phyloP scores from a whole-genome alignment of 2,113 vertebrate genomes.

The Albula goreensis region DNA sequence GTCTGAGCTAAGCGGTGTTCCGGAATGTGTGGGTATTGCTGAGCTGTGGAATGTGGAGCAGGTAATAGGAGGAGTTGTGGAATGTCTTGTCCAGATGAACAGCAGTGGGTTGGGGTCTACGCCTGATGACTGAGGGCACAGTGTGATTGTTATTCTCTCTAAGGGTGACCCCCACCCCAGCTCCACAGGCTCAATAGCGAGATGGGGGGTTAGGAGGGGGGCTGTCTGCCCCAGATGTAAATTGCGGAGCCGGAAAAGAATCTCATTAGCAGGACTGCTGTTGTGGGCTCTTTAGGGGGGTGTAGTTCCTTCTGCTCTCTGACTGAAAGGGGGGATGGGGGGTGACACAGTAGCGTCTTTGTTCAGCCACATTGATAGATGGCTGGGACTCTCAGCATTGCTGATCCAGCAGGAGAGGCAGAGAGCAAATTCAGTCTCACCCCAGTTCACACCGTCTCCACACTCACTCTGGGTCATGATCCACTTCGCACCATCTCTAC shows the following conservation, averaged over 20 bases:
- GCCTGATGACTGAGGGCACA: slow-evolving; percentile 58
- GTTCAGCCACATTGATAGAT: slow-evolving; percentile 67
- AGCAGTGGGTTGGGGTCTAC: slow-evolving; percentile 68
- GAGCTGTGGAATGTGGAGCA: slow-evolving; percentile 2
- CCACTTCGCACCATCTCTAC: slow-evolving; percentile 28
- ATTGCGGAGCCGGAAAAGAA: slow-evolving; percentile 81
- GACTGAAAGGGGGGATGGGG: slow-evolving; percentile 53
- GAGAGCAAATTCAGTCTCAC: background rate
- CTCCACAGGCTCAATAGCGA: slow-evolving; percentile 72
- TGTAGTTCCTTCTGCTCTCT: slow-evolving; percentile 64
- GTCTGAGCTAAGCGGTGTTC: slow-evolving; percentile 32
- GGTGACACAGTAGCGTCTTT: slow-evolving; percentile 75
- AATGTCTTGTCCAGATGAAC: slow-evolving; percentile 69
- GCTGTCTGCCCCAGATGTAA: slow-evolving; percentile 85
- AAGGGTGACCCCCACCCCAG: slow-evolving; percentile 62
- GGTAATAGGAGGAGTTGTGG: slow-evolving; percentile 1
- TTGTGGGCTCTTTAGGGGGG: slow-evolving; percentile 50
- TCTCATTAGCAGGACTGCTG: slow-evolving; percentile 80
- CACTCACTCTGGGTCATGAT: background rate
- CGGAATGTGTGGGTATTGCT: background rate
- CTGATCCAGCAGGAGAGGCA: slow-evolving; percentile 28
- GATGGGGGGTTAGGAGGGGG: slow-evolving; percentile 63
- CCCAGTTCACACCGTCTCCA: slow-evolving; percentile 16
- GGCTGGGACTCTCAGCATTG: slow-evolving; percentile 57
- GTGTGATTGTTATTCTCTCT: slow-evolving; percentile 69